phyloP scores from a whole-genome alignment of 2,888 invertebrate genomes.

The Abrostola triplasia region DNA sequence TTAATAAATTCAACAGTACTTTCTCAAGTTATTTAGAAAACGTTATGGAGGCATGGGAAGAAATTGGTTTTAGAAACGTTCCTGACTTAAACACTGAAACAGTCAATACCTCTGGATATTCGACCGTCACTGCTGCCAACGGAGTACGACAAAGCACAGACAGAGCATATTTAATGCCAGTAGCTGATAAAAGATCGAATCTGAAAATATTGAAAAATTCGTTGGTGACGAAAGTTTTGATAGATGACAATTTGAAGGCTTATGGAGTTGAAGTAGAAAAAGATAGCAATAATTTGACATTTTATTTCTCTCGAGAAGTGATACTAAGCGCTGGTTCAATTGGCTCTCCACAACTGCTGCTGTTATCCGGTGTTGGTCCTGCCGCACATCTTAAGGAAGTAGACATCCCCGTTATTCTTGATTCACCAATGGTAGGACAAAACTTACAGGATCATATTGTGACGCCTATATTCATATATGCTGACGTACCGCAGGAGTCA shows the following conservation, averaged over 20 bases:
- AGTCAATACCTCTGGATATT: slow-evolving; percentile 80
- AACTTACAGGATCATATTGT: slow-evolving; percentile 77
- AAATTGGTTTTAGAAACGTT: slow-evolving; percentile 75
- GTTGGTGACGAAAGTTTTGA: slow-evolving; percentile 37
- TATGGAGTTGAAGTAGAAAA: slow-evolving; percentile 38
- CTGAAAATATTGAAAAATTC: slow-evolving; percentile 30
- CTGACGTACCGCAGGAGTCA: slow-evolving; percentile 13
- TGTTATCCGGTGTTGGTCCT: slow-evolving; percentile 79
- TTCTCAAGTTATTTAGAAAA: slow-evolving; percentile 64
- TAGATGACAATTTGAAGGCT: slow-evolving; percentile 16
- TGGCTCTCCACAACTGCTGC: slow-evolving; percentile 74
- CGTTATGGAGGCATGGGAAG: slow-evolving; percentile 74
- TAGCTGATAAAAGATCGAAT: slow-evolving; percentile 41
- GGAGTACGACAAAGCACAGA: slow-evolving; percentile 87
- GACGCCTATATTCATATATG: slow-evolving; percentile 24
- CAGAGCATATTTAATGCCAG: slow-evolving; percentile 82
- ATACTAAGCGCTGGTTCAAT: slow-evolving; percentile 75
- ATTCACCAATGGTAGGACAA: slow-evolving; percentile 71
- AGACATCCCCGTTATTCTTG: slow-evolving; percentile 63
- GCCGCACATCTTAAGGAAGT: slow-evolving; percentile 59
- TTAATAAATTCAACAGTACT: slow-evolving; percentile 80
- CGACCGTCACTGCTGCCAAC: slow-evolving; percentile 78
- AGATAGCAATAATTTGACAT: no score
- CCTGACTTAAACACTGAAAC: slow-evolving; percentile 77
- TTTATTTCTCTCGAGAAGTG: slow-evolving; percentile 60